A percentile compares a stretch with the other conserved stretches of the same genome.
Conservation (phyloP, 2,113 vertebrate species). For the Ranitomeya variabilis region DNA sequence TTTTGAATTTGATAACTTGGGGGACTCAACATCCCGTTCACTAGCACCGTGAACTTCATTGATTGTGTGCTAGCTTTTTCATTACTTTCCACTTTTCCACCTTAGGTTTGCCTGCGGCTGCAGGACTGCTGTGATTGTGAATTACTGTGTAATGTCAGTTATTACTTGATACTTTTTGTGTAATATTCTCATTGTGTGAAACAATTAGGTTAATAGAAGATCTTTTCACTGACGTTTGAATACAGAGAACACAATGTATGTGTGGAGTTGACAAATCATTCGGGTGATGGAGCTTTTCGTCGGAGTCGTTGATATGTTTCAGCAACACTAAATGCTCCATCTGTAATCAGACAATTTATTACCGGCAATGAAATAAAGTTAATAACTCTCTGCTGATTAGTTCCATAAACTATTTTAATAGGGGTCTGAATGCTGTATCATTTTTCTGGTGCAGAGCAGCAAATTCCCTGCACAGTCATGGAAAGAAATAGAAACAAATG, state of each 20-base stretch:
- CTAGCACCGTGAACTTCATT: too few relatives aligned
- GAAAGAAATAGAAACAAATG: too few relatives aligned
- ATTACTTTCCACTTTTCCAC: too few relatives aligned
- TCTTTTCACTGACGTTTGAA: background rate
- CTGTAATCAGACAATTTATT: conserved; percentile 5
- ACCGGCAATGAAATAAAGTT: background rate
- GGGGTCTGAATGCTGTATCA: background rate
- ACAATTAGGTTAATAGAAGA: background rate
- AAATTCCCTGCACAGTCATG: background rate
- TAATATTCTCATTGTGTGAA: background rate
- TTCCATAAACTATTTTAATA: background rate
- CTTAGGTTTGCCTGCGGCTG: background rate
- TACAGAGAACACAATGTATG: background rate
- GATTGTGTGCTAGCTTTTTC: too few relatives aligned
- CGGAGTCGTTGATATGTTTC: background rate
- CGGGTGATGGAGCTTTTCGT: background rate
- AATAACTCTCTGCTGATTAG: background rate
- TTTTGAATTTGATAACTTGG: too few relatives aligned
- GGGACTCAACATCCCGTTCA: too few relatives aligned
- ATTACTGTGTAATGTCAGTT: background rate
- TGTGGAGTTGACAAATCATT: background rate
- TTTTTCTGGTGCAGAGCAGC: background rate
- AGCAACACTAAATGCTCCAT: conserved; percentile 7
- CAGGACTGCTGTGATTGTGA: background rate
- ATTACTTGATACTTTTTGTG: background rate